Evolutionary conservation across 2,113 vertebrate genomes (phyloP), one percentile per base, ranked within the genome.

Genomic region (Esox niger): DNA sequence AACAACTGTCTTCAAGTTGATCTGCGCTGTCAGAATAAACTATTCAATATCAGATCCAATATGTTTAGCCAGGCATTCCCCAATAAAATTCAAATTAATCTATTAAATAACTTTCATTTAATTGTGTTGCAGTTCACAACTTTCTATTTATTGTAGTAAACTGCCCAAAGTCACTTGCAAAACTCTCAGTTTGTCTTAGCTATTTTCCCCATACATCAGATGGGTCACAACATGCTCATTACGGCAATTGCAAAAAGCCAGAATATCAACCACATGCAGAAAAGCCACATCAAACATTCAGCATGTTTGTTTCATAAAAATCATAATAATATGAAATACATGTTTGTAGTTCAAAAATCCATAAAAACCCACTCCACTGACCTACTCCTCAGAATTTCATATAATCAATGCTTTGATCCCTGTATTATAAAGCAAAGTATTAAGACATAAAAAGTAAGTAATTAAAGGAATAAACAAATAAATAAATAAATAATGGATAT

Each of bases 221-320:
- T 20, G 27, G 10, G 27, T 7, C 9, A 31, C 57, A 25, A 31
- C 57, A 30, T 27, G 13, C 17, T 43, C 67, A 33, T 35, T 62
- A 54, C 70, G 60, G 72, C 68, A 31, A 29, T 29, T 11, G 43
- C 61, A 84, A 31, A n/a, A 80, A 81, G 58, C 65, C 65, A 76
- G 82, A 83, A 79, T 80, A 73, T 81, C 63, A 73, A 81, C 88
- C 86, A 84, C 86, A 89, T 89, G 79, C 62, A 78, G 84, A 69
- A 31, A 77, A 71, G 3, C 84, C 86, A 86, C 86, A 89, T 88
- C 79, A 87, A 81, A 75, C 31, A 3, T 61, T 62, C n/a, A n/a
- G 30, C 62, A 59, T 79, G 82, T 84, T 87, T 86, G 77, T 79
- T 85, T 79, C 78, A 83, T 87, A 85, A 75, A 82, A 75, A 78